phyloP scores from a whole-genome alignment of 2,113 vertebrate species.

The Daboia siamensis region DNA sequence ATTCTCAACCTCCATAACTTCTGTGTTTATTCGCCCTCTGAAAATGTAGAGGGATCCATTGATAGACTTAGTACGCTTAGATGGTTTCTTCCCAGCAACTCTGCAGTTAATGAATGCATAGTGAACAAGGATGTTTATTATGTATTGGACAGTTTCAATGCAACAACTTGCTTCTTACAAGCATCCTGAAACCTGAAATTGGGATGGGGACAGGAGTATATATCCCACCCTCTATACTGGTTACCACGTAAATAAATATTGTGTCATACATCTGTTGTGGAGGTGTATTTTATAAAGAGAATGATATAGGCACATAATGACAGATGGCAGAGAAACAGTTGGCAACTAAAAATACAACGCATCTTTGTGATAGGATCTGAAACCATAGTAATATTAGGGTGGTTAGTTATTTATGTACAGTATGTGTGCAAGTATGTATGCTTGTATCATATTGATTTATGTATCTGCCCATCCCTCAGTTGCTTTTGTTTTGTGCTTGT shows the following conservation, averaged over 20 bases:
- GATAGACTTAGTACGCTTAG: conserved; percentile 95
- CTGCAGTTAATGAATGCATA: conserved; percentile 65
- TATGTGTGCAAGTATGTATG: not conserved
- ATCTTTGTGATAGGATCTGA: conserved; percentile 9
- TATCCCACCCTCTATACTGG: not conserved
- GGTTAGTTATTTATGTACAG: not conserved
- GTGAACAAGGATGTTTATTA: not conserved
- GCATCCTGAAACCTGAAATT: not conserved
- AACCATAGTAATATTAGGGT: not conserved
- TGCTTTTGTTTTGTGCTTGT: not conserved
- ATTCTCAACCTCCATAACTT: conserved; percentile 99
- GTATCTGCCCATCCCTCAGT: not conserved
- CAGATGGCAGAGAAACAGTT: not conserved
- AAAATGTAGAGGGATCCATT: conserved; percentile 95
- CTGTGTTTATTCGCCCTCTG: conserved; percentile 96
- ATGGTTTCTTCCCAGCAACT: conserved; percentile 92
- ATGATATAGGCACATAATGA: not conserved
- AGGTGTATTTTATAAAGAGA: not conserved
- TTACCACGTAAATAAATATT: not conserved
- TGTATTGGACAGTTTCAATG: not conserved
- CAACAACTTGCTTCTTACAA: not conserved
- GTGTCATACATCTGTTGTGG: not conserved
- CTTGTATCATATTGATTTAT: not conserved
- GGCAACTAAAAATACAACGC: not conserved
- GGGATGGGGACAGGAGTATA: not conserved